Base-by-base conservation (phyloP, 2,113 vertebrate species). In the Lates calcarifer region DNA sequence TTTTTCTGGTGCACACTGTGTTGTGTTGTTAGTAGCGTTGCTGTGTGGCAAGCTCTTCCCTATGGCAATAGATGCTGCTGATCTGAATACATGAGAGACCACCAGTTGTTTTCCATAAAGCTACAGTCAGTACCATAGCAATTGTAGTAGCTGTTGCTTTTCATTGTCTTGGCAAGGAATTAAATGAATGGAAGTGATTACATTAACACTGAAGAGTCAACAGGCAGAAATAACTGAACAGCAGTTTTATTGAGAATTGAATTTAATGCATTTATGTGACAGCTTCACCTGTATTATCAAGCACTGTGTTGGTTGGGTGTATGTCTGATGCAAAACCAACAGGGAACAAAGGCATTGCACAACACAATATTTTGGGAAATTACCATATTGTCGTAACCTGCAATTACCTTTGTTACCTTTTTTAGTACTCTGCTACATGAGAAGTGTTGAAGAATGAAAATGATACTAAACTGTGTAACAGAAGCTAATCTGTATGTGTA, bases 391-490 rank as follows among this genome's bases (percentile, higher is more conserved):
- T 35, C 35, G 28, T 43, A 41, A 43, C 15, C 29, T 47, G 26
- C 43, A 58, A 10, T n/a, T 6, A 78, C 26, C n/a, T 57, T 55
- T 29, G 61, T 60, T 37, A 4, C 74, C 20, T 71, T 43, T 75
- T 5, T 20, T 41, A 79, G 51, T 53, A 3, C 17, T 2, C 20
- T 1, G 6, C n/a, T 53, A 58, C 45, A 28, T 74, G 51, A 79
- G 39, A 47, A 24, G 31, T 67, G 7, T 28, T 71, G 45, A 1
- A 45, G 49, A 35, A 53, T 45, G 67, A 77, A 53, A 64, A 79
- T 69, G 33, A 81, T 51, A 73, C 26, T 33, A 75, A 75, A 79
- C 70, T 77, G 37, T 74, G 74, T 64, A 79, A 88, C 53, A 77
- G 78, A 83, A 67, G 67, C 62, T 79, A 77, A 82, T 69, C 35